Conservation (phyloP, 2,113 vertebrate genomes). For the Hemiprocne comata region DNA sequence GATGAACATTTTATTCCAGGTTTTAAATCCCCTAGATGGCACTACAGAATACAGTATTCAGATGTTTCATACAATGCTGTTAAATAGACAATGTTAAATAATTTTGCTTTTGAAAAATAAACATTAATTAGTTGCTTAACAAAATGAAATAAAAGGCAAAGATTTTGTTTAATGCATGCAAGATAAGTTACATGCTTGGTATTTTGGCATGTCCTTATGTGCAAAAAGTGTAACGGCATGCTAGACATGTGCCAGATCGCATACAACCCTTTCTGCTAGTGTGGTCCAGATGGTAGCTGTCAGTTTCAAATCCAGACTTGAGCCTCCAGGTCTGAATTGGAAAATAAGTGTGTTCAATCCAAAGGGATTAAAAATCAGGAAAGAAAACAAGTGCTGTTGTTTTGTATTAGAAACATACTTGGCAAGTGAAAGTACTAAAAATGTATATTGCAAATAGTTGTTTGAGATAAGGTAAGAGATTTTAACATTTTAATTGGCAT, state of each 20-base stretch:
- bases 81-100: conserved; percentile 52
- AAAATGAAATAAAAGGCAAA: conserved; percentile 22
- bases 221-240: neutral
- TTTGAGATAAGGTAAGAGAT: neutral
- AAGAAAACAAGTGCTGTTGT: conserved; percentile 34
- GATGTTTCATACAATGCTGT: conserved; percentile 51
- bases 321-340: conserved; percentile 53
- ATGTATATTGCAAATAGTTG: neutral
- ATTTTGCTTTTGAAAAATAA: conserved; percentile 65
- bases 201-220: conserved; percentile 19
- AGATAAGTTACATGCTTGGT: conserved; percentile 15
- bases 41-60: conserved; percentile 78
- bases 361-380: conserved; percentile 36
- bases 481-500: conserved; percentile 26
- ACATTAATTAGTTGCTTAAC: conserved; percentile 42
- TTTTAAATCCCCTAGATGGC: conserved; percentile 81
- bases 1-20: neutral
- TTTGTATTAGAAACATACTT: conserved; percentile 3
- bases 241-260: conserved; percentile 22
- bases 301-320: conserved; percentile 31
- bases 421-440: neutral
- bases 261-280: conserved; percentile 19
- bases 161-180: neutral
- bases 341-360: conserved; percentile 46
- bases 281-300: conserved; percentile 63